Base-by-base conservation (phyloP, 2,888 invertebrate species). In the Eutolmus rufibarbis region DNA sequence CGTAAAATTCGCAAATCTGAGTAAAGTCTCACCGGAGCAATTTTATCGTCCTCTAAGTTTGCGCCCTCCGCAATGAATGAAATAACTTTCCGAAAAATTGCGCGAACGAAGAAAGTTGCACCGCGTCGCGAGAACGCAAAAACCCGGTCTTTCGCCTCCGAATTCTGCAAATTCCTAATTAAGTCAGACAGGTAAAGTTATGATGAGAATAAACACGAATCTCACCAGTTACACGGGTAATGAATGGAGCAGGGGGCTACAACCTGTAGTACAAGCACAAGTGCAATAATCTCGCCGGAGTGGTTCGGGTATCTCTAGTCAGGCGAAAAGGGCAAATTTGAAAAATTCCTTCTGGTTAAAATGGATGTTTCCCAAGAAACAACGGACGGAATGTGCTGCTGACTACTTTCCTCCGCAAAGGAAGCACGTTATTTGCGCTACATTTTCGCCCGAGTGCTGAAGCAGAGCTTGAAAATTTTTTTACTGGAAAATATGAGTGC, bases 151-250 rank as follows among this genome's bases (percentile, higher is more conserved):
- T 77, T 40, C 37, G 19, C 77, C 77, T 77, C 40, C 77, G 16
- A 77, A 77, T 77, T 77, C 77, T 77, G 77, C n/a, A 77, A 77
- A 77, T 77, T 77, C 77, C 77, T 77, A 77, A 77, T 77, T 77
- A 77, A 77, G 77, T 77, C 43, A n/a, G 77, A 40, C 77, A 77
- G 77, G 77, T 40, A 77, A 77, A 77, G 77, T 77, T 77, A 77
- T 77, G 77, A 77, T 40, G 77, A 77, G 77, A 77, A 77, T 77
- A 77, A 77, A 77, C 77, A 77, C 37, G 77, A 77, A 77, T 77
- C 40, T 8, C 77, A 19, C 77, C 77, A 77, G 77, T 77, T 77
- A 77, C 77, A 77, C 77, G 23, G 40, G 19, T 77, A 77, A 77
- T 77, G 77, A 77, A 77, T 77, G 40, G 37, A 77, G 57, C 57